phyloP scores from a whole-genome alignment of 1,140 invertebrate species.

The Penaeus chinensis region DNA sequence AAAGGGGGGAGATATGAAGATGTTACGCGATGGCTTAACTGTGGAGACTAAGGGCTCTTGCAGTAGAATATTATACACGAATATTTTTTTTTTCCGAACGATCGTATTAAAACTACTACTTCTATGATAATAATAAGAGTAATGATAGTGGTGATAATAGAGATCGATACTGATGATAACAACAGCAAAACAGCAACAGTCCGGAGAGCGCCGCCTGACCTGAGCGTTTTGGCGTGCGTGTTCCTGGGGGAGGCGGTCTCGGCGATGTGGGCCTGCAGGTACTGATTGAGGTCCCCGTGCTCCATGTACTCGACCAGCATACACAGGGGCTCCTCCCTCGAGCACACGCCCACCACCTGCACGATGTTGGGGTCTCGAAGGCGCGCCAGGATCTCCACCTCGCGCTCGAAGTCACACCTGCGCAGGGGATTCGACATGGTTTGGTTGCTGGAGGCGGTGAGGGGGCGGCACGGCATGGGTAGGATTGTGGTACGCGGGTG shows the following conservation, averaged over 20 bases:
- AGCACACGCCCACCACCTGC: slow-evolving; percentile 87
- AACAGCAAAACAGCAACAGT: not conserved
- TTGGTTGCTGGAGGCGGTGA: not conserved
- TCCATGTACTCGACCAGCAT: slow-evolving; percentile 92
- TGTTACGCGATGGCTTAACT: too few relatives aligned
- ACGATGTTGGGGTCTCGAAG: slow-evolving; percentile 89
- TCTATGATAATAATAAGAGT: too few relatives aligned
- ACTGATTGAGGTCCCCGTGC: slow-evolving; percentile 90
- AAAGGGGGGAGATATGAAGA: slow-evolving; percentile 28
- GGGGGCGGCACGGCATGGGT: not conserved
- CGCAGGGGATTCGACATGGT: not conserved
- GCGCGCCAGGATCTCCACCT: slow-evolving; percentile 87
- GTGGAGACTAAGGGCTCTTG: not conserved
- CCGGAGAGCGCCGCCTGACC: slow-evolving; percentile 68
- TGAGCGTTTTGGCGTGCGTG: slow-evolving; percentile 74
- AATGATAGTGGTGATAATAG: too few relatives aligned
- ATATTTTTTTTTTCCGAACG: too few relatives aligned
- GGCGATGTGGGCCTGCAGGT: slow-evolving; percentile 79
- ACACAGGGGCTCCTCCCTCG: slow-evolving; percentile 82
- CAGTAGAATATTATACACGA: too few relatives aligned
- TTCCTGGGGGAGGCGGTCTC: slow-evolving; percentile 75
- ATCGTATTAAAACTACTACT: too few relatives aligned
- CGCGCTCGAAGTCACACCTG: slow-evolving; percentile 89
- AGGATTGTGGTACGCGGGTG: too few relatives aligned
- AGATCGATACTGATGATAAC: not conserved